Evolutionary conservation across 2,113 vertebrate genomes (phyloP).

Genomic region (Oxyruncus cristatus): DNA sequence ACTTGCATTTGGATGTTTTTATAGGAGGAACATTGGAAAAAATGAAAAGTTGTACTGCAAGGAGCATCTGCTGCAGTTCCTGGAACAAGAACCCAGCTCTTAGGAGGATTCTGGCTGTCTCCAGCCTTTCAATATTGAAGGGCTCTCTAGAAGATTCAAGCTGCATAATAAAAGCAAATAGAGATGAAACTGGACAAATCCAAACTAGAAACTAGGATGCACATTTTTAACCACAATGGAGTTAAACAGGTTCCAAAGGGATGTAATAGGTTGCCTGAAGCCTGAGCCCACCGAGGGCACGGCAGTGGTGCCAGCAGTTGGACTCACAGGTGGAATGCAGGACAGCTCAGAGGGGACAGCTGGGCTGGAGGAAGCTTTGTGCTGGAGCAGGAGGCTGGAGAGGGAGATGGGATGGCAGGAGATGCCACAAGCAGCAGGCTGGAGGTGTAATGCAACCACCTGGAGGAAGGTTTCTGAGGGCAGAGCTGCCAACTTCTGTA

Average conservation of each 20-base stretch:
- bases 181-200: constrained; percentile 40
- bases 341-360: background rate
- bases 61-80: constrained; percentile 1
- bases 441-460: background rate
- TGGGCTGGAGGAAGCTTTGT: background rate
- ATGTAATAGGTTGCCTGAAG: background rate
- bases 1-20: background rate
- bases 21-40: background rate
- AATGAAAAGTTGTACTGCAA: background rate
- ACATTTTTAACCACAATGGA: background rate
- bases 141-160: constrained; percentile 10
- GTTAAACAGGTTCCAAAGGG: background rate
- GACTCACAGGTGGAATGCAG: background rate
- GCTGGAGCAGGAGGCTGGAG: background rate
- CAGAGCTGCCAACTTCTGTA: background rate
- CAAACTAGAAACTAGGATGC: constrained; percentile 1
- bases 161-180: constrained; percentile 13
- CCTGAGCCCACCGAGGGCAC: fast-evolving
- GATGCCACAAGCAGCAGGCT: fast-evolving
- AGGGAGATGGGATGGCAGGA: background rate
- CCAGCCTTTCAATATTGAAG: constrained; percentile 28
- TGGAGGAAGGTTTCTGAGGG: background rate
- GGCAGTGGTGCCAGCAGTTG: fast-evolving
- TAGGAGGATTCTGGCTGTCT: background rate
- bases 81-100: background rate